phyloP scores from a whole-genome alignment of 1,140 invertebrate species.

The Dysdera silvatica region DNA sequence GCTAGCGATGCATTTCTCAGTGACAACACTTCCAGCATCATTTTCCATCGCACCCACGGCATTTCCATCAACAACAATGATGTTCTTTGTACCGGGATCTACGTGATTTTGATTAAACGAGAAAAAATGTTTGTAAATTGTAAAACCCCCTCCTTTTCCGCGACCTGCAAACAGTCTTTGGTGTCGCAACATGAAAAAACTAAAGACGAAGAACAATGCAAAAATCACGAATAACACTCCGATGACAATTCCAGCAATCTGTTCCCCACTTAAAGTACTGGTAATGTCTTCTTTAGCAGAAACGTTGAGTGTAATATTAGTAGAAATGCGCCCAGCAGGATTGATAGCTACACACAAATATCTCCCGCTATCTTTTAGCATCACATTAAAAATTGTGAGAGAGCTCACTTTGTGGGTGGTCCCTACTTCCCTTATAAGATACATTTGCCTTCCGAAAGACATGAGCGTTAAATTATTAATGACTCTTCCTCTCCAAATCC shows the following conservation, averaged over 20 bases:
- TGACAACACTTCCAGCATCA: conserved; percentile 7
- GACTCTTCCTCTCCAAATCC: conserved; percentile 76
- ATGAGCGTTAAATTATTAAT: conserved; percentile 60
- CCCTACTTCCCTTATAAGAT: conserved; percentile 67
- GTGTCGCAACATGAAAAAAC: conserved; percentile 39
- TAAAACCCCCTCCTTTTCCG: conserved; percentile 16
- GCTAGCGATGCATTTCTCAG: conserved; percentile 9
- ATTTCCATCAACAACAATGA: conserved; percentile 13
- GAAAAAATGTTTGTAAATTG: conserved; percentile 25
- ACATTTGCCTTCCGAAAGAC: conserved; percentile 55
- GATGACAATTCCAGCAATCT: conserved; percentile 74
- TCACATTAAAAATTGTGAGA: conserved; percentile 74
- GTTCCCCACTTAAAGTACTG: conserved; percentile 68
- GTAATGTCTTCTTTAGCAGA: conserved; percentile 55
- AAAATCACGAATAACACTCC: conserved; percentile 69
- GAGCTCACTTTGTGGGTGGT: conserved; percentile 62
- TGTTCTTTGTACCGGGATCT: conserved; percentile 8
- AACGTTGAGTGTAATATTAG: conserved; percentile 79
- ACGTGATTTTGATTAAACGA: conserved; percentile 26
- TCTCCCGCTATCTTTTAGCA: conserved; percentile 75
- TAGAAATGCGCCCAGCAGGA: conserved; percentile 78
- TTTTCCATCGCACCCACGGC: too few species aligned
- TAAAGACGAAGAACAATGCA: conserved; percentile 62
- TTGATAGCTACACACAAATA: conserved; percentile 89
- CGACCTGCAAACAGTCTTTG: conserved; percentile 25